Evolutionary conservation across 1,140 invertebrate genomes (phyloP).

Genomic region (Bombus consobrinus): DNA sequence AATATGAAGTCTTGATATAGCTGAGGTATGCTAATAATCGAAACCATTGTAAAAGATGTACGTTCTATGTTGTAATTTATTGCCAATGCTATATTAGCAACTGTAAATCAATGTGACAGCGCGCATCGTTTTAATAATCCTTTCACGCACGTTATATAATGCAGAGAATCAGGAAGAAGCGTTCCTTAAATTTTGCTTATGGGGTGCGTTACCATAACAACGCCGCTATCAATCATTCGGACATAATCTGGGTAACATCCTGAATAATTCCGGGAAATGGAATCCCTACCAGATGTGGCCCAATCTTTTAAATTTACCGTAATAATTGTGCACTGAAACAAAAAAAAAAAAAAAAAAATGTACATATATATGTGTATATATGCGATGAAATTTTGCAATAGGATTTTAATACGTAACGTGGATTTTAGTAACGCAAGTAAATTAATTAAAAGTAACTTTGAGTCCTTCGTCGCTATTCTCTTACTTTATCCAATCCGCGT

Average conservation of each 20-base stretch:
- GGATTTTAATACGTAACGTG: too few relatives aligned
- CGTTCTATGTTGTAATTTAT: not conserved
- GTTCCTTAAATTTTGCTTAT: not conserved
- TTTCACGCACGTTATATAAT: not conserved
- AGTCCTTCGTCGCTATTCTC: too few relatives aligned
- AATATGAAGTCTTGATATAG: too few relatives aligned
- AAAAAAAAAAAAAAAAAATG: too few relatives aligned
- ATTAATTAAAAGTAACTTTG: too few relatives aligned
- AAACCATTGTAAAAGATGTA: too few relatives aligned
- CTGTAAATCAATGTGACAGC: not conserved
- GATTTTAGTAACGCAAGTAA: too few relatives aligned
- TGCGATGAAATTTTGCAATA: too few relatives aligned
- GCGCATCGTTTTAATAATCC: not conserved
- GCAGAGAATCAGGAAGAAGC: not conserved
- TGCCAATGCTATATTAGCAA: not conserved
- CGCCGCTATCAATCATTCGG: not conserved
- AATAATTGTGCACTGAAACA: not conserved
- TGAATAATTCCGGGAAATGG: not conserved
- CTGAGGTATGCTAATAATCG: too few relatives aligned
- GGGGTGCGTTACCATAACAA: not conserved
- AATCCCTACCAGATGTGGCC: not conserved
- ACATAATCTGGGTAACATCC: not conserved
- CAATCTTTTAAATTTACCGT: not conserved
- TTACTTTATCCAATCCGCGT: too few relatives aligned
- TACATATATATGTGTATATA: too few relatives aligned